Conservation (phyloP, 2,797 vertebrate species). For the Discoglossus pictus region DNA sequence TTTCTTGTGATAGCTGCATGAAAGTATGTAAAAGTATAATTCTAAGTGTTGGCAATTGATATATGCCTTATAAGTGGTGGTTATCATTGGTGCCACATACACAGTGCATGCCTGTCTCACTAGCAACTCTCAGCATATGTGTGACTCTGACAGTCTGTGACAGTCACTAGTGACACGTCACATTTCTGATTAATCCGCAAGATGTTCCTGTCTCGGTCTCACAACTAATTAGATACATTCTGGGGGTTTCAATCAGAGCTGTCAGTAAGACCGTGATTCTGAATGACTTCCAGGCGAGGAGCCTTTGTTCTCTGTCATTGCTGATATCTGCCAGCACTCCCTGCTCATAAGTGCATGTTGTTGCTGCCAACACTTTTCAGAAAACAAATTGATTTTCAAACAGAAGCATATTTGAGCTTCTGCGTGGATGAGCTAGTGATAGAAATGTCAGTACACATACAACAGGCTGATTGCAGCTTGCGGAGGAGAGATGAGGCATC, state of each 20-base stretch:
- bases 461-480: not conserved
- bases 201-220: constrained; percentile 31
- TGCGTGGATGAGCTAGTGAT: constrained; percentile 5
- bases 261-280: constrained; percentile 23
- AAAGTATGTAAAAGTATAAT: no score
- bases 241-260: constrained; percentile 20
- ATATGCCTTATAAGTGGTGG: not conserved
- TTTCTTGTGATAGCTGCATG: no score
- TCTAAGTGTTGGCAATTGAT: not conserved
- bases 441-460: not conserved
- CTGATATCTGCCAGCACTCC: constrained; percentile 45
- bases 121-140: not conserved
- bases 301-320: constrained; percentile 46
- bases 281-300: constrained; percentile 39
- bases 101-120: not conserved
- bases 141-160: constrained; percentile 11
- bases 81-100: constrained; percentile 18
- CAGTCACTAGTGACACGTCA: constrained; percentile 30
- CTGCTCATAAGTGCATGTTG: constrained; percentile 15
- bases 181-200: constrained; percentile 15
- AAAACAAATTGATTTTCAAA: constrained; percentile 43
- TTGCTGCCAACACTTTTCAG: constrained; percentile 37
- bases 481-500: no score
- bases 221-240: constrained; percentile 26
- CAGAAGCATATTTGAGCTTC: constrained; percentile 34